phyloP scores from a whole-genome alignment of 2,797 vertebrate species.

The Halcyon smyrnensis region DNA sequence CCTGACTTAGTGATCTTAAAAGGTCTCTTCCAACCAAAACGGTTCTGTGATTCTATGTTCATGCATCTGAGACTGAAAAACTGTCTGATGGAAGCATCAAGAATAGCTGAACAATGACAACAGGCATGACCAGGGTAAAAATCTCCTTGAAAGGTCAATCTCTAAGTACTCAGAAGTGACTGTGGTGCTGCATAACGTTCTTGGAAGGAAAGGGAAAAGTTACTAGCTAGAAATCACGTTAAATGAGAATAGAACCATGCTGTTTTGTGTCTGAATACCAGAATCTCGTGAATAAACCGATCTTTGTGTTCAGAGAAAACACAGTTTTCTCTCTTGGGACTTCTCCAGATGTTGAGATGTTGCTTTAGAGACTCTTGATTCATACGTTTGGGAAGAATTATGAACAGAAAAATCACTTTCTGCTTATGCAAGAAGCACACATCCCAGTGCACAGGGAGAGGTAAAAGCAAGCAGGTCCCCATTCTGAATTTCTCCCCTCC shows the following conservation, averaged over 20 bases:
- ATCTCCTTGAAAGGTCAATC: not conserved
- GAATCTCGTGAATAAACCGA: not conserved
- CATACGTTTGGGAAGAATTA: not conserved
- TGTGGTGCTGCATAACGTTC: not conserved
- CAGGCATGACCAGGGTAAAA: not conserved
- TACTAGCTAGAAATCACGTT: not conserved
- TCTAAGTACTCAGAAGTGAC: not conserved
- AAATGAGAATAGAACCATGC: not conserved
- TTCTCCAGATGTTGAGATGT: conserved; percentile 54
- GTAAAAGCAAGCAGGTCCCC: not conserved
- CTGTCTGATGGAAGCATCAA: not conserved
- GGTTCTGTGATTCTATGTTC: not conserved
- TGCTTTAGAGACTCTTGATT: conserved; percentile 7
- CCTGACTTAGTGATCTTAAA: not conserved
- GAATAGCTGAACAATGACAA: not conserved
- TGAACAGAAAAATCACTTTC: not conserved
- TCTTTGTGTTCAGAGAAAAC: conserved; percentile 20
- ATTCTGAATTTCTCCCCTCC: not conserved
- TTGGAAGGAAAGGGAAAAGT: not conserved
- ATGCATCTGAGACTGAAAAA: not conserved
- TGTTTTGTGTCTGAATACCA: not conserved
- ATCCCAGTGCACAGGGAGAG: not conserved
- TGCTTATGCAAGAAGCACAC: not conserved
- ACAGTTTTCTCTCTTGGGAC: conserved; percentile 3
- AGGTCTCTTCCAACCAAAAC: not conserved